A percentile compares a stretch with the other conserved stretches of the same genome.
These are phyloP conservation scores for Phenganax marumi DNA, from an alignment of 92 coral and sea anemone genomes.

Conservation along the genomic window DNA sequence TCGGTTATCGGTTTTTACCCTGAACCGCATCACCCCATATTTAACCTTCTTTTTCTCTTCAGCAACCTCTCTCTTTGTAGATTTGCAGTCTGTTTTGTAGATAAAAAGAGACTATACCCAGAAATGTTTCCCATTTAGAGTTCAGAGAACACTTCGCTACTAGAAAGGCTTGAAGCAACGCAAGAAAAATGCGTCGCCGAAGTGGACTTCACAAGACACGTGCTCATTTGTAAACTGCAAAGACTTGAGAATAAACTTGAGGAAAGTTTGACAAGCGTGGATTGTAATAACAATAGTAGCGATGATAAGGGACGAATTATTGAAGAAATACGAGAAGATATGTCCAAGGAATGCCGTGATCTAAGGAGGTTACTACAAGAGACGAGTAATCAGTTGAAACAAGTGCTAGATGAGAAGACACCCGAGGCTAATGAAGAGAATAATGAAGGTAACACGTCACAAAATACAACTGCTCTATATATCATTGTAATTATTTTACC, in stretches of 20 bases:
- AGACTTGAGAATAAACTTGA: constrained; percentile 80
- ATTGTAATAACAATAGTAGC: constrained; percentile 52
- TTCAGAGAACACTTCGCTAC: constrained; percentile 47
- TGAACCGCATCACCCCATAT: too few relatives aligned
- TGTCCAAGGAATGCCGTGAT: constrained; percentile 75
- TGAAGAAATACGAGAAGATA: constrained; percentile 65
- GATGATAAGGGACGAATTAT: constrained; percentile 49
- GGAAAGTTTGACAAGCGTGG: constrained; percentile 70
- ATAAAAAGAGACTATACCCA: not conserved
- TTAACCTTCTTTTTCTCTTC: too few relatives aligned
- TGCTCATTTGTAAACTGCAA: constrained; percentile 79
- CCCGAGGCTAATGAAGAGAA: not conserved
- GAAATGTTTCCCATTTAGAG: not conserved
- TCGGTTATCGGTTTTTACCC: too few relatives aligned
- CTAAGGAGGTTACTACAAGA: constrained; percentile 67
- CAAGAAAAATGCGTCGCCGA: constrained; percentile 93
- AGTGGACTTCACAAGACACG: constrained; percentile 88
- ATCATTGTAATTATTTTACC: not conserved
- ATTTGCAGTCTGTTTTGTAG: too few relatives aligned
- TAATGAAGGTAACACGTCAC: not conserved
- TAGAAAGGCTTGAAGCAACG: constrained; percentile 82
- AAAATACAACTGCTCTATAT: not conserved
- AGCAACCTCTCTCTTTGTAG: too few relatives aligned
- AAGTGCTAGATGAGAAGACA: constrained; percentile 34
- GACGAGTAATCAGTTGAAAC: constrained; percentile 69